Evolutionary conservation across 2,888 invertebrate genomes (phyloP).

Genomic region (Erebia palarica): DNA sequence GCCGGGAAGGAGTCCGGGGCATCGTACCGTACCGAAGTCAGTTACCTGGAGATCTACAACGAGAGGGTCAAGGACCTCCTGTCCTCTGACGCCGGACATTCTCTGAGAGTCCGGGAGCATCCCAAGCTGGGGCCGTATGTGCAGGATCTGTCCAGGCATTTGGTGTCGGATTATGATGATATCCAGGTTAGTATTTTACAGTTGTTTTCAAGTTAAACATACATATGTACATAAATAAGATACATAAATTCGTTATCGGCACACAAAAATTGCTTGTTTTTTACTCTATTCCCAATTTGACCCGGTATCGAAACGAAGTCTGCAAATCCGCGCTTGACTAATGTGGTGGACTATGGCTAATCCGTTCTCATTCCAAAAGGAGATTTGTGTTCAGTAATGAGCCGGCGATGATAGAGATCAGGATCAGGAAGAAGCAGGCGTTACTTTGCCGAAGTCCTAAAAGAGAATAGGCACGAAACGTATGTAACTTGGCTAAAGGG

Average conservation of each 20-base stretch:
- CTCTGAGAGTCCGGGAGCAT: slow-evolving; percentile 90
- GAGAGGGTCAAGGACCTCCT: slow-evolving; percentile 90
- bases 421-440: too few relatives aligned
- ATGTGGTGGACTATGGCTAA: too few relatives aligned
- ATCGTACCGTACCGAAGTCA: slow-evolving; percentile 93
- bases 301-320: too few relatives aligned
- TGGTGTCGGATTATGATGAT: slow-evolving; percentile 93
- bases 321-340: too few relatives aligned
- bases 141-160: slow-evolving; percentile 92
- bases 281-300: too few relatives aligned
- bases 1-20: slow-evolving; percentile 91
- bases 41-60: slow-evolving; percentile 93
- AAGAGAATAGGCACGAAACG: not conserved
- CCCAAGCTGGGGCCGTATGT: slow-evolving; percentile 92
- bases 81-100: slow-evolving; percentile 84
- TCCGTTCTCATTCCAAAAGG: too few relatives aligned
- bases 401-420: too few relatives aligned
- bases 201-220: not conserved
- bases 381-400: too few relatives aligned
- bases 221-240: too few relatives aligned
- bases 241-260: too few relatives aligned
- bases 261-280: too few relatives aligned
- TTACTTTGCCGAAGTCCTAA: too few relatives aligned
- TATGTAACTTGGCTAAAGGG: not conserved
- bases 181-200: slow-evolving; percentile 84